These are phyloP conservation scores for Camptogramma bilineatum DNA, from an alignment of 2,888 invertebrate species.

Conservation along the genomic window DNA sequence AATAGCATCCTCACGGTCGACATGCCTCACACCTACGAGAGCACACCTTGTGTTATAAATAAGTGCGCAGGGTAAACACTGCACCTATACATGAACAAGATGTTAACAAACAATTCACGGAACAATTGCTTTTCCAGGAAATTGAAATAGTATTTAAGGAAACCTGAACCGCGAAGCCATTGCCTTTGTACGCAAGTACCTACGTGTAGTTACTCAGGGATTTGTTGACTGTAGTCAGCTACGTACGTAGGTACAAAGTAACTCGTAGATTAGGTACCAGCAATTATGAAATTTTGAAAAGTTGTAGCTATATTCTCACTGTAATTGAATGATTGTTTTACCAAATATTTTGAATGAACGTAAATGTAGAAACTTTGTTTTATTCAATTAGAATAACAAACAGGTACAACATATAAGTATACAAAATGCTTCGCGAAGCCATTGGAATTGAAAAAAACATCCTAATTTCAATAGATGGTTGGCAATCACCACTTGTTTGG, in stretches of 20 bases:
- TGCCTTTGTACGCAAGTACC: constrained; percentile 8
- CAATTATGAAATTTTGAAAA: background rate
- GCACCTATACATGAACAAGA: constrained; percentile 36
- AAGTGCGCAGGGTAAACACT: constrained; percentile 53
- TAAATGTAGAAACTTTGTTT: background rate
- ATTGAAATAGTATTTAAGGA: constrained; percentile 26
- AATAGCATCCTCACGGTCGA: constrained; percentile 44
- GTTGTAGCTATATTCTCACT: background rate
- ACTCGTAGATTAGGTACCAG: background rate
- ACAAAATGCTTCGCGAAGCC: too few species aligned
- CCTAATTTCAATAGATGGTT: too few species aligned
- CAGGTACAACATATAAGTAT: too few species aligned
- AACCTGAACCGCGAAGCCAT: constrained; percentile 22
- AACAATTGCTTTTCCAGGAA: constrained; percentile 43
- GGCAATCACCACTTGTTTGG: too few species aligned
- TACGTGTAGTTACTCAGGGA: background rate
- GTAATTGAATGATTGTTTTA: background rate
- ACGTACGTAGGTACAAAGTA: too few species aligned
- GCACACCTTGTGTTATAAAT: constrained; percentile 45
- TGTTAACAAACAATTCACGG: constrained; percentile 31
- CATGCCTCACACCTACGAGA: constrained; percentile 37
- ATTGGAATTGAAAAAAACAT: too few species aligned
- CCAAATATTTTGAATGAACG: background rate
- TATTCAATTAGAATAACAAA: too few species aligned
- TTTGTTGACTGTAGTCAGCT: background rate